phyloP scores from a whole-genome alignment of 1,140 invertebrate genomes.

The Heliconius eleuchia region DNA sequence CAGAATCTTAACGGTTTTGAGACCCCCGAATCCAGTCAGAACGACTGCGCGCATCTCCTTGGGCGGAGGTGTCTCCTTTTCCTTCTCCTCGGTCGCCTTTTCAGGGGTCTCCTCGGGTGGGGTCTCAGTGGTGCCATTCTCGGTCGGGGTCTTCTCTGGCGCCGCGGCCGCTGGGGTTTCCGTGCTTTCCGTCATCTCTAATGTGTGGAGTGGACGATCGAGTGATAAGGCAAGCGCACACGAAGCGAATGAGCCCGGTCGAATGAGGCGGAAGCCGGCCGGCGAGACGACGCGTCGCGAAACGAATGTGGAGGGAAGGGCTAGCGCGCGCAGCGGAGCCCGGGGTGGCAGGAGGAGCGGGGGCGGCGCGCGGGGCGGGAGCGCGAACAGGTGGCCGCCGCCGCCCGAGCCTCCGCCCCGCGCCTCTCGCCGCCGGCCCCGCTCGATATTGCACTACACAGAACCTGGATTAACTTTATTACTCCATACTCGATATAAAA shows the following conservation, averaged over 20 bases:
- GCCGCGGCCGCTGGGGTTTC: conserved; percentile 77
- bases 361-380: conserved; percentile 43
- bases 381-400: conserved; percentile 63
- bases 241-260: conserved; percentile 64
- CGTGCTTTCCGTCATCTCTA: conserved; percentile 78
- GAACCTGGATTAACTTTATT: conserved; percentile 76
- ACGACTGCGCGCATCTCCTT: conserved; percentile 93
- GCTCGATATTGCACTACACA: conserved; percentile 67
- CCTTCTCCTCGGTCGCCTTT: conserved; percentile 79
- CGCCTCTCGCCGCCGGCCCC: conserved; percentile 44
- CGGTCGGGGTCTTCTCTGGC: conserved; percentile 76
- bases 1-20: conserved; percentile 91
- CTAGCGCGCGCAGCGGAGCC: conserved; percentile 60
- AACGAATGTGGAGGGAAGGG: conserved; percentile 73
- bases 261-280: conserved; percentile 60
- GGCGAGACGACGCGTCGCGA: conserved; percentile 70
- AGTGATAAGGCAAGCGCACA: conserved; percentile 59
- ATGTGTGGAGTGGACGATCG: conserved; percentile 45
- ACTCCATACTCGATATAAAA: conserved; percentile 62
- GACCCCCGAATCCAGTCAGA: conserved; percentile 90
- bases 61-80: conserved; percentile 83
- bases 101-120: conserved; percentile 80
- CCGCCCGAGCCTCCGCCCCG: conserved; percentile 52
- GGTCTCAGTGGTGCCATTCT: conserved; percentile 76
- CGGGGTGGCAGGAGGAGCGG: conserved; percentile 42